Conservation (phyloP, 2,797 vertebrate species). For the Pterois miles region DNA sequence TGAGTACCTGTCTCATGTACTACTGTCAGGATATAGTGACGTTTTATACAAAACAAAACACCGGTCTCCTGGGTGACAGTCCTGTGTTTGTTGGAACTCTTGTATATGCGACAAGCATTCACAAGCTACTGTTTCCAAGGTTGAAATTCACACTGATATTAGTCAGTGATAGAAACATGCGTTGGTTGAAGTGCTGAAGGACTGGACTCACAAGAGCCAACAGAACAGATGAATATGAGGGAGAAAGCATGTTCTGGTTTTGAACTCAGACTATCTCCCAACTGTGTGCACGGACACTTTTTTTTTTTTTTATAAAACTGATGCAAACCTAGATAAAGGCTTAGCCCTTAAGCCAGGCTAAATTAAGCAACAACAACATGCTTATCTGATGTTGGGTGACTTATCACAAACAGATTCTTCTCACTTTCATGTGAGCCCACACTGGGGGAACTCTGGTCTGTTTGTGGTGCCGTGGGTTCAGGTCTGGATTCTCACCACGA, state of each 20-base stretch:
- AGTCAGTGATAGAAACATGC: too few species aligned
- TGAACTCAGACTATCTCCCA: not conserved
- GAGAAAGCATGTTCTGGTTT: not conserved
- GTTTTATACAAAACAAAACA: too few species aligned
- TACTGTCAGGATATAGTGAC: too few species aligned
- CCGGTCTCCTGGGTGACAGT: too few species aligned
- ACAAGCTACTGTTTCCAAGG: not conserved
- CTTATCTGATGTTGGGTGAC: conserved; percentile 34
- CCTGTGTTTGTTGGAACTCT: not conserved
- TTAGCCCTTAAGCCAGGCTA: not conserved
- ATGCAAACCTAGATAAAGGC: conserved; percentile 19
- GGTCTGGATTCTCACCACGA: not conserved
- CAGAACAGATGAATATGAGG: not conserved
- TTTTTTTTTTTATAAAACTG: conserved; percentile 2
- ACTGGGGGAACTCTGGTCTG: not conserved
- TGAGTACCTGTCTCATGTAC: too few species aligned
- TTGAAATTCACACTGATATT: not conserved
- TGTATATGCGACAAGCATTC: too few species aligned
- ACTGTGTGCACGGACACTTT: not conserved
- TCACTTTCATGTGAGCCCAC: not conserved
- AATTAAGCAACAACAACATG: conserved; percentile 8
- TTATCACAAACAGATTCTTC: not conserved
- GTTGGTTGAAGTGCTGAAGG: not conserved
- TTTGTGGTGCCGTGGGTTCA: conserved; percentile 17
- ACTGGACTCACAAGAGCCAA: too few species aligned